phyloP scores from a whole-genome alignment of 2,888 invertebrate genomes.

The Nymphalis polychloros region DNA sequence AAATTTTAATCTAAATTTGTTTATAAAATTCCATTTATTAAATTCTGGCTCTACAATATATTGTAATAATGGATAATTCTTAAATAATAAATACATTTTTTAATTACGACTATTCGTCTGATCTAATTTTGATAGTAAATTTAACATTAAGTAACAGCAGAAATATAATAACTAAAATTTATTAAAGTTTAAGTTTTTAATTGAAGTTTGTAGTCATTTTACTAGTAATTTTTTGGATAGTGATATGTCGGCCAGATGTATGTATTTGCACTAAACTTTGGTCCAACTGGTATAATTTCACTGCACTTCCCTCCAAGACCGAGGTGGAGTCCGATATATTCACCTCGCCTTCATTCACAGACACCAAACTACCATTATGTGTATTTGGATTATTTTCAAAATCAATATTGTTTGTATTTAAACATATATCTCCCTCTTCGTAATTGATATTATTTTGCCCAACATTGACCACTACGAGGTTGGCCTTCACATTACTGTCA shows the following conservation, averaged over 20 bases:
- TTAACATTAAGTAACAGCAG: too few relatives aligned
- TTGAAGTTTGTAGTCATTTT: constrained; percentile 64
- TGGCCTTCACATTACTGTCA: constrained; percentile 52
- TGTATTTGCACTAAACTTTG: constrained; percentile 66
- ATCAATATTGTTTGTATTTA: constrained; percentile 52
- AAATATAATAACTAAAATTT: too few relatives aligned
- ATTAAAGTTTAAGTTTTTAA: background rate
- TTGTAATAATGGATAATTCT: too few relatives aligned
- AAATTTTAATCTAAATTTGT: too few relatives aligned
- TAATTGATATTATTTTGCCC: constrained; percentile 41
- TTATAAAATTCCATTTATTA: too few relatives aligned
- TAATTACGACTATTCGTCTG: too few relatives aligned
- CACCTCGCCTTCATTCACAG: constrained; percentile 57
- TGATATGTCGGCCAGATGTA: constrained; percentile 56
- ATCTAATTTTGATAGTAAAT: too few relatives aligned
- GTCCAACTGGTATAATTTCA: constrained; percentile 62
- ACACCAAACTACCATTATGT: constrained; percentile 57
- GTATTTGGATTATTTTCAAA: constrained; percentile 46
- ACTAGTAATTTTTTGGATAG: constrained; percentile 66
- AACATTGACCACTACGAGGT: constrained; percentile 56
- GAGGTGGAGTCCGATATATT: constrained; percentile 50
- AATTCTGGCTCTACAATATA: too few relatives aligned
- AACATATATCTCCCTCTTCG: constrained; percentile 38
- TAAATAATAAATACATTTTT: too few relatives aligned
- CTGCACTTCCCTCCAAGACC: constrained; percentile 51